phyloP scores from a whole-genome alignment of 2,797 vertebrate genomes.

The Acanthopagrus latus region DNA sequence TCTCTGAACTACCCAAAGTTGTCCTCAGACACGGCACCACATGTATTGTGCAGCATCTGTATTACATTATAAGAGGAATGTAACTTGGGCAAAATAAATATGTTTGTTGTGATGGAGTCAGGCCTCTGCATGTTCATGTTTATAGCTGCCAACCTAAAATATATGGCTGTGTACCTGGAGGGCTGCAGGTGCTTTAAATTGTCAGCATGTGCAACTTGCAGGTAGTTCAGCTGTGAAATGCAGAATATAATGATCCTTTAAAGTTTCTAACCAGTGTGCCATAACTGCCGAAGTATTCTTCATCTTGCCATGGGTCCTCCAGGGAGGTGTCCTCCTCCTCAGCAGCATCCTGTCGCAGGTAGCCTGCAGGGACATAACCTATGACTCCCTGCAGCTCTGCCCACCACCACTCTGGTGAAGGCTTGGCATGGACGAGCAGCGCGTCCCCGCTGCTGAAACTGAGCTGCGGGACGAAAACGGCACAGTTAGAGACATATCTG shows the following conservation, averaged over 20 bases:
- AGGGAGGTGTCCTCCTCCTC: conserved; percentile 50
- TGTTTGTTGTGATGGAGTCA: not conserved
- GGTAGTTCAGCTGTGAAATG: not conserved
- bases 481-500: not conserved
- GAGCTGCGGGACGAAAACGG: conserved; percentile 60
- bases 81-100: conserved; percentile 1
- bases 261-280: conserved; percentile 83
- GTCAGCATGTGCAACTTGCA: not conserved
- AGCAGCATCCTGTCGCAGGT: conserved; percentile 62
- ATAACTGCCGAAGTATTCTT: conserved; percentile 89
- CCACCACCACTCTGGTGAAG: conserved; percentile 89
- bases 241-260: not conserved
- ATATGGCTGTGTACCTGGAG: not conserved
- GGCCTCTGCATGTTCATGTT: not conserved
- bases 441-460: conserved; percentile 82
- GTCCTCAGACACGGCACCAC: not conserved
- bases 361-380: conserved; percentile 86
- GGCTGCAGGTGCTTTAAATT: not conserved
- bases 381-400: conserved; percentile 79
- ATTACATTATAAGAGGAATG: not conserved
- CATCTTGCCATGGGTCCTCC: conserved; percentile 89
- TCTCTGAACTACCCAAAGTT: not conserved
- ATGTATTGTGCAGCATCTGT: not conserved
- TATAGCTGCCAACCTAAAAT: not conserved
- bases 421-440: conserved; percentile 80